These are phyloP conservation scores for Heptranchias perlo DNA, from an alignment of 2,113 vertebrate species.

Conservation along the genomic window DNA sequence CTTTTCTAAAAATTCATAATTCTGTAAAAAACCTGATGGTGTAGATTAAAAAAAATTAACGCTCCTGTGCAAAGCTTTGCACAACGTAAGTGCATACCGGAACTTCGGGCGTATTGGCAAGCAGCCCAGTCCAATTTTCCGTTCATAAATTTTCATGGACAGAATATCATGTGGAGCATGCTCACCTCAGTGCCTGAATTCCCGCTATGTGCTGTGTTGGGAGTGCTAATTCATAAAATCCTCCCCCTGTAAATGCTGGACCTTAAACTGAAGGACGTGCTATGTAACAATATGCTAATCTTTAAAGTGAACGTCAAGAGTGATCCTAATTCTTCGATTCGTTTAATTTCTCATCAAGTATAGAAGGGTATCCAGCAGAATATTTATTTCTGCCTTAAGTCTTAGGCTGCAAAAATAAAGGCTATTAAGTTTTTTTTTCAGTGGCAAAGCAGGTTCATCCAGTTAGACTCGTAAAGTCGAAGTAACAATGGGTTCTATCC, in stretches of 20 bases:
- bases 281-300: background rate
- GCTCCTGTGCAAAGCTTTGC: background rate
- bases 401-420: slow-evolving; percentile 66
- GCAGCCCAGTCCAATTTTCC: background rate
- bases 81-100: background rate
- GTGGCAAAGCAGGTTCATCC: slow-evolving; percentile 54
- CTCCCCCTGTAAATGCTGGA: background rate
- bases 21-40: background rate
- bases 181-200: slow-evolving; percentile 20
- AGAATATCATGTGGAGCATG: background rate
- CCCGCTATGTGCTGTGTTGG: background rate
- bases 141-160: background rate
- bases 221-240: slow-evolving; percentile 25
- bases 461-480: slow-evolving; percentile 58
- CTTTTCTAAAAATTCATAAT: background rate
- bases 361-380: slow-evolving; percentile 32
- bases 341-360: background rate
- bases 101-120: background rate
- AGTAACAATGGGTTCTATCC: slow-evolving; percentile 48
- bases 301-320: background rate
- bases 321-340: background rate
- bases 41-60: background rate
- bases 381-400: slow-evolving; percentile 59
- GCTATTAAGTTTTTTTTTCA: slow-evolving; percentile 54
- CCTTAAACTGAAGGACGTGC: background rate